Conservation (phyloP, 2,888 invertebrate species). For the Timema podura region DNA sequence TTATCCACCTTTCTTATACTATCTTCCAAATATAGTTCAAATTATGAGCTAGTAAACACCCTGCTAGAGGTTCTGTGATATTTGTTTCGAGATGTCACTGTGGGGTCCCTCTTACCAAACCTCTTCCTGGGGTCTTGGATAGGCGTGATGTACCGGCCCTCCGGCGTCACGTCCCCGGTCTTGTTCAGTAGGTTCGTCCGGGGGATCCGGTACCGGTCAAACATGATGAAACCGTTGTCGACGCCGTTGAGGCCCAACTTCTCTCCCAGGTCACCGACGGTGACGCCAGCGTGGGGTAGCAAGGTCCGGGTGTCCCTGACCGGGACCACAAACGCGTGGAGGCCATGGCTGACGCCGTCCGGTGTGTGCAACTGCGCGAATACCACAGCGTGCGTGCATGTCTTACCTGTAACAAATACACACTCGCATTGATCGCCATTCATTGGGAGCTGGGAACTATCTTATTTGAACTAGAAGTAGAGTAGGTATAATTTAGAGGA, state of each 20-base stretch:
- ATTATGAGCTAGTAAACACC: no score
- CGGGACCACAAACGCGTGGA: slow-evolving; percentile 53
- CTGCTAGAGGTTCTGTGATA: no score
- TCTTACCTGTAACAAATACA: slow-evolving; percentile 35
- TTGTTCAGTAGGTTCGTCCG: slow-evolving; percentile 79
- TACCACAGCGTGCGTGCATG: slow-evolving; percentile 51
- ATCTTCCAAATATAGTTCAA: no score
- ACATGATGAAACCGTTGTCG: slow-evolving; percentile 57
- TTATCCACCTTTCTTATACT: no score
- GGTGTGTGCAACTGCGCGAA: slow-evolving; percentile 53
- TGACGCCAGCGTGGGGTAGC: slow-evolving; percentile 47
- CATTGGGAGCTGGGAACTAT: no score
- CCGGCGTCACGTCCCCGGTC: slow-evolving; percentile 82
- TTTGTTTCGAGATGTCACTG: no score
- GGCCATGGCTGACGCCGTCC: slow-evolving; percentile 49
- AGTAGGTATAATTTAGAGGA: no score
- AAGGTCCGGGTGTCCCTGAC: slow-evolving; percentile 44
- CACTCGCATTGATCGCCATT: no score
- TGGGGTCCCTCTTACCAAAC: slow-evolving; percentile 62
- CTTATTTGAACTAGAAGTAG: no score
- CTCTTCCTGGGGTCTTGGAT: slow-evolving; percentile 83
- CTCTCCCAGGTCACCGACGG: slow-evolving; percentile 55
- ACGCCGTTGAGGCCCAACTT: slow-evolving; percentile 53
- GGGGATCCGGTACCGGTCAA: slow-evolving; percentile 81
- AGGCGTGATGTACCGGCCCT: slow-evolving; percentile 85